Evolutionary conservation across 2,797 vertebrate genomes (phyloP).

Genomic region (Crax fasciolata): DNA sequence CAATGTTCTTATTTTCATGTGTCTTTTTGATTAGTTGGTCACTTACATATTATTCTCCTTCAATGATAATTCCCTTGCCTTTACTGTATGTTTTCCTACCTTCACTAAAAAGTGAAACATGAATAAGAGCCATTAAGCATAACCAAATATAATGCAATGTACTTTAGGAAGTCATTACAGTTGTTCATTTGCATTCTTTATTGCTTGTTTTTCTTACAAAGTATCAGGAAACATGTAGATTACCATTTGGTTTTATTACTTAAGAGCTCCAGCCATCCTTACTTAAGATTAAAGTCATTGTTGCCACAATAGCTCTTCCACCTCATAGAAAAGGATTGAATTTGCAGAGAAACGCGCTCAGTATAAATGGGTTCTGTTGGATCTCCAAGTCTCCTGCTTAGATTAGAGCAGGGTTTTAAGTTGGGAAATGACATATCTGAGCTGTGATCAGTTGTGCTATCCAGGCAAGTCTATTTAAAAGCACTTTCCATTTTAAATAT

Average conservation of each 20-base stretch:
- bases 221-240: slow-evolving; percentile 66
- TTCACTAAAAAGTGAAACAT: neutral
- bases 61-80: slow-evolving; percentile 31
- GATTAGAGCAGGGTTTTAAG: slow-evolving; percentile 72
- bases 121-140: slow-evolving; percentile 47
- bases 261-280: slow-evolving; percentile 60
- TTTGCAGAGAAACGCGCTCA: neutral
- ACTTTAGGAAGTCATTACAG: slow-evolving; percentile 63
- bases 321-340: slow-evolving; percentile 60
- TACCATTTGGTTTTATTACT: slow-evolving; percentile 72
- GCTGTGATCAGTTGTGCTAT: slow-evolving; percentile 79
- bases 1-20: slow-evolving; percentile 17
- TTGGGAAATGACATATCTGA: slow-evolving; percentile 80
- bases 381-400: slow-evolving; percentile 66
- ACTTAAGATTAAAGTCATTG: slow-evolving; percentile 72
- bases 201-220: slow-evolving; percentile 78
- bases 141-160: slow-evolving; percentile 52
- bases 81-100: slow-evolving; percentile 36
- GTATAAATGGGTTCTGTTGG: slow-evolving; percentile 58
- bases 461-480: slow-evolving; percentile 85
- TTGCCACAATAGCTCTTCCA: slow-evolving; percentile 71
- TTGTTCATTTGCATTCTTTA: slow-evolving; percentile 73
- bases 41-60: slow-evolving; percentile 30
- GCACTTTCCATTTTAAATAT: slow-evolving; percentile 88
- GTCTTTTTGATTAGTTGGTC: slow-evolving; percentile 53